Base-by-base conservation (phyloP, 2,113 vertebrate species). In the Prinia subflava region DNA sequence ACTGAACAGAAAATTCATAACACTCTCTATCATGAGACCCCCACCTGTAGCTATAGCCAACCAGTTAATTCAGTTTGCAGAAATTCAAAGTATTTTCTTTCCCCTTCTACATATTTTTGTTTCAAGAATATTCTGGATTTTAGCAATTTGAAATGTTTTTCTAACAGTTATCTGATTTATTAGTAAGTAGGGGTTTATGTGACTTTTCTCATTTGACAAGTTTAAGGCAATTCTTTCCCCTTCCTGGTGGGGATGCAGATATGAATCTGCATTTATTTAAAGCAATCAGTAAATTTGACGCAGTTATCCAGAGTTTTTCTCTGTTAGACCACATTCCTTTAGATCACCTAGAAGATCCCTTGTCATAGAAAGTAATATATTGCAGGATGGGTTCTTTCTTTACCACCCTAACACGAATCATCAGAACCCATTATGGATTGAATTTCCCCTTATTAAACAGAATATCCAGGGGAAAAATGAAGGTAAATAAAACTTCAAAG, bases 21-120 rank as follows among this genome's bases (percentile, higher is more conserved):
- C 2, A 6, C 6, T 63, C 1, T 47, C 14, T 39, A 4, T 28
- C 11, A 33, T 15, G 5, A 83, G 9, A 73, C 2, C 1, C 2
- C 8, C 4, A 15, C 6, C 11, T 47, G 14, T 31, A 9, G 8
- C 21, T 53, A 17, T 11, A 50, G 5, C 4, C 11, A 57, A 24
- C 2, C 2, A 57, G 15, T 16, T 25, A 63, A 7, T 28, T 59
- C 24, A 6, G 2, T 73, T 59, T 68, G 15, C 22, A 63, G 85
- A 63, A 2, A 4, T 57, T n/a, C 28, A 67, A 15, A 6, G 0
- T 67, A 0, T n/a, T 62, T 74, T 65, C 10, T 37, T 17, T 7
- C 17, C 10, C 8, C 23, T 57, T 8, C 7, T 35, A 20, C 3
- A 13, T 37, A 23, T 53, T 59, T 67, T 9, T 50, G 4, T 53